Evolutionary conservation across 2,888 invertebrate species (phyloP), one percentile per base, ranked within the genome.

Genomic region (Nomada fucata): DNA sequence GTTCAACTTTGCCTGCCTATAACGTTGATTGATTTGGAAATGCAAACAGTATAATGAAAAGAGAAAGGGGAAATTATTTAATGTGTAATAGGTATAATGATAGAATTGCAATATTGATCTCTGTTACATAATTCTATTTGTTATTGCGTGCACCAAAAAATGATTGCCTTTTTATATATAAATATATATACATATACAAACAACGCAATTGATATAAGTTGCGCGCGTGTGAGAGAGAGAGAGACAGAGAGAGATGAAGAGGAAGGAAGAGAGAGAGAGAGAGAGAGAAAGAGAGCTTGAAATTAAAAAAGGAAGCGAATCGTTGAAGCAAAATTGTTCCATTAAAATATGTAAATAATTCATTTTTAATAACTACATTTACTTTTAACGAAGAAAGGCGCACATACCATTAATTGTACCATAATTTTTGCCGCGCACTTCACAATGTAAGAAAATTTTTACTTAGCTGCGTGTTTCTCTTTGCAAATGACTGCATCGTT

Each of bases 381-480:
- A 77, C 71, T 72, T 87, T 86, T 80, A 65, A 84, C 61, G 63
- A 70, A 63, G 57, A 75, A 72, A 79, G 81, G 79, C 82, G 80
- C 85, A 82, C 71, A 81, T 73, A 61, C 69, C 67, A 65, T 77
- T 80, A 83, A 67, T 80, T 82, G 82, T 88, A 86, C 76, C 77
- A 88, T 86, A 82, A 59, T 23, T 80, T 83, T 76, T 81, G 70
- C 69, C 76, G 76, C 74, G 83, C 80, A 86, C 76, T 52, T 82
- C 75, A 68, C 73, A 26, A 47, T 82, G 73, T 85, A 81, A 74
- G 59, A 81, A 70, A 73, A 63, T 76, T 76, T 84, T 83, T 75
- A 85, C 76, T 87, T 86, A 84, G 76, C 73, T 86, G 80, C 85
- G 87, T 83, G 79, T 87, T 88, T 82, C 79, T 86, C 84, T 84